A percentile compares a stretch with the other conserved stretches of the same genome.
These are phyloP conservation scores for Drosophila ambigua DNA, from an alignment of 1,140 invertebrate genomes.

Conservation along the genomic window DNA sequence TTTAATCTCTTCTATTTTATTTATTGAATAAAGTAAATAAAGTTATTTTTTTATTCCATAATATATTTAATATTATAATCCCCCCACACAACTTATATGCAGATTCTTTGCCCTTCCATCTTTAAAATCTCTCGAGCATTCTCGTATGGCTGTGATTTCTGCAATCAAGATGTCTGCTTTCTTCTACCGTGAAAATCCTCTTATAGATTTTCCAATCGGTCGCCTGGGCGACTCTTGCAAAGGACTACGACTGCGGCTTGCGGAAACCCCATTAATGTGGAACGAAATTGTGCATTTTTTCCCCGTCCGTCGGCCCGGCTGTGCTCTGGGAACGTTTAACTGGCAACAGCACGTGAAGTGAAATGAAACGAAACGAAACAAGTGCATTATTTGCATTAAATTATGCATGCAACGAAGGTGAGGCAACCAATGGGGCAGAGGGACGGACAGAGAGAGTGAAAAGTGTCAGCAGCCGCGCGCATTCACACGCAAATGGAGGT, in stretches of 20 bases:
- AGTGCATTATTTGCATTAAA: constrained; percentile 83
- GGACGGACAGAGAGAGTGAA: constrained; percentile 13
- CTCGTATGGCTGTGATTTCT: too few species aligned
- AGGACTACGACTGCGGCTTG: constrained; percentile 10
- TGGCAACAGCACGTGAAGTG: constrained; percentile 71
- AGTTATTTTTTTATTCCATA: too few species aligned
- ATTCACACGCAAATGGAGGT: constrained; percentile 63
- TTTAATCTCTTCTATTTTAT: too few species aligned
- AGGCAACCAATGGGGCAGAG: constrained; percentile 2
- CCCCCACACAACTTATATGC: too few species aligned
- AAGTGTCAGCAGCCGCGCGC: constrained; percentile 74
- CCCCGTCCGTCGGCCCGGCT: not conserved
- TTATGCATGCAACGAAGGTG: constrained; percentile 68
- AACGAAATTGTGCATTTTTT: constrained; percentile 74
- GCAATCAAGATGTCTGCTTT: too few species aligned
- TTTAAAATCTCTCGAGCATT: too few species aligned
- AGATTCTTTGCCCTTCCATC: too few species aligned
- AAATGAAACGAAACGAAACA: constrained; percentile 80
- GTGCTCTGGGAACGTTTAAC: constrained; percentile 48
- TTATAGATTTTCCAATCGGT: constrained; percentile 23
- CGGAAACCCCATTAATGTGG: constrained; percentile 64
- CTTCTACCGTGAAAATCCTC: too few species aligned
- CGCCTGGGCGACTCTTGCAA: constrained; percentile 26
- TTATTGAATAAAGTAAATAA: too few species aligned
- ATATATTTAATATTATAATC: too few species aligned